Conservation (phyloP, 2,888 invertebrate species). For the Caprella mutica region DNA sequence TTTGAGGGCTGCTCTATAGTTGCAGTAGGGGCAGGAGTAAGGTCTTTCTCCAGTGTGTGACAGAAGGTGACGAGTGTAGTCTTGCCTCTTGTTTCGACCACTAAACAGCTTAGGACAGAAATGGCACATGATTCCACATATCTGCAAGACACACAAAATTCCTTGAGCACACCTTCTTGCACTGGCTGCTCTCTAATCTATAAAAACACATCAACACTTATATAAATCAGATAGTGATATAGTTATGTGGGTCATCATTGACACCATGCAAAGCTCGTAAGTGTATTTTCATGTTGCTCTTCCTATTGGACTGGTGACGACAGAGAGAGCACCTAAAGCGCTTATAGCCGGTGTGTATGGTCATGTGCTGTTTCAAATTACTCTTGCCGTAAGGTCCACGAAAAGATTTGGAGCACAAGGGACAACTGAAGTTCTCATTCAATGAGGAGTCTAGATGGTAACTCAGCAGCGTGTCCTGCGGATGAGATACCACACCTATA, state of each 20-base stretch:
- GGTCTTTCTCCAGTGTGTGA: conserved; percentile 33
- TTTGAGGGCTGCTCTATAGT: conserved; percentile 26
- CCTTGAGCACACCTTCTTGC: neutral
- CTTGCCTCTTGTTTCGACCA: conserved; percentile 13
- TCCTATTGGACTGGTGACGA: conserved; percentile 26
- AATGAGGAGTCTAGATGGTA: too few relatives aligned
- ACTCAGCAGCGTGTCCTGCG: neutral
- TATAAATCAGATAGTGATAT: neutral
- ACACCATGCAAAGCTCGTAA: conserved; percentile 24
- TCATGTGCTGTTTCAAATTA: conserved; percentile 30
- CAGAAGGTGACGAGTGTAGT: conserved; percentile 18
- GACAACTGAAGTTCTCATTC: too few relatives aligned
- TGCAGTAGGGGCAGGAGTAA: conserved; percentile 27
- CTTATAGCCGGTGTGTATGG: conserved; percentile 29
- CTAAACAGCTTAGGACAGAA: conserved; percentile 16
- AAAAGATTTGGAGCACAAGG: conserved; percentile 31
- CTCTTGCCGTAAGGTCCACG: conserved; percentile 29
- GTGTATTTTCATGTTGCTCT: conserved; percentile 30
- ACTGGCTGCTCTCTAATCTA: neutral
- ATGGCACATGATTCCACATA: conserved; percentile 7
- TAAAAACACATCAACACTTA: neutral
- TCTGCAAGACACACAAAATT: conserved; percentile 10
- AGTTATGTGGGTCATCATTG: neutral
- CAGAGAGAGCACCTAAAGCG: conserved; percentile 27
- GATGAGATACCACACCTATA: too few relatives aligned